These are phyloP conservation scores for Thecocarcelia acutangulata DNA, from an alignment of 2,888 invertebrate genomes.

Conservation along the genomic window DNA sequence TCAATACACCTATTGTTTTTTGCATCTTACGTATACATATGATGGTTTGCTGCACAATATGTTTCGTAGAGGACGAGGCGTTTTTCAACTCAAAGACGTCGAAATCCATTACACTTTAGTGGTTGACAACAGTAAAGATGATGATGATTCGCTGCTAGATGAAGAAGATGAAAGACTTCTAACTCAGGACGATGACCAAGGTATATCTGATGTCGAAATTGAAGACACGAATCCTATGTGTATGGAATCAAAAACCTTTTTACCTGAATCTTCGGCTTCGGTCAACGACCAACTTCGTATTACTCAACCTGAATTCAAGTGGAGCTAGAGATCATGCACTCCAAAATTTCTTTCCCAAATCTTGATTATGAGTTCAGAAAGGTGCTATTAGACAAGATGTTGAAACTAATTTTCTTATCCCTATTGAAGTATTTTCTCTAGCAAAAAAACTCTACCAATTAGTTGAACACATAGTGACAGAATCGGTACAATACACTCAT, in stretches of 20 bases:
- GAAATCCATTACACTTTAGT: no score
- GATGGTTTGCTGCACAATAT: no score
- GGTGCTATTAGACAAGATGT: background rate
- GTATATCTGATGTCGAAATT: conserved; percentile 5
- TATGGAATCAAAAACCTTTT: background rate
- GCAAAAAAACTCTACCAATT: background rate
- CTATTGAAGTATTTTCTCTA: background rate
- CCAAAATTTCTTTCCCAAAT: background rate
- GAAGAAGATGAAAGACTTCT: conserved; percentile 14
- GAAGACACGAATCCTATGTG: background rate
- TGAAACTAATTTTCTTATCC: background rate
- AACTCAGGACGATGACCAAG: conserved; percentile 8
- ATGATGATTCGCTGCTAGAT: conserved; percentile 3
- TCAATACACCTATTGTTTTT: no score
- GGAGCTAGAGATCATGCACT: background rate
- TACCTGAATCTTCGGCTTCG: background rate
- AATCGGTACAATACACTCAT: background rate
- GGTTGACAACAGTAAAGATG: background rate
- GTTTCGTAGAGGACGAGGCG: no score
- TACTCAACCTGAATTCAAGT: background rate
- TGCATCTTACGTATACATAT: no score
- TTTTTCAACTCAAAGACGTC: no score
- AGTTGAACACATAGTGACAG: background rate
- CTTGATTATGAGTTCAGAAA: conserved; percentile 2
- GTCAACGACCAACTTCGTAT: no score